Conservation (phyloP, 2,113 vertebrate genomes). For the Microcebus griseorufus region DNA sequence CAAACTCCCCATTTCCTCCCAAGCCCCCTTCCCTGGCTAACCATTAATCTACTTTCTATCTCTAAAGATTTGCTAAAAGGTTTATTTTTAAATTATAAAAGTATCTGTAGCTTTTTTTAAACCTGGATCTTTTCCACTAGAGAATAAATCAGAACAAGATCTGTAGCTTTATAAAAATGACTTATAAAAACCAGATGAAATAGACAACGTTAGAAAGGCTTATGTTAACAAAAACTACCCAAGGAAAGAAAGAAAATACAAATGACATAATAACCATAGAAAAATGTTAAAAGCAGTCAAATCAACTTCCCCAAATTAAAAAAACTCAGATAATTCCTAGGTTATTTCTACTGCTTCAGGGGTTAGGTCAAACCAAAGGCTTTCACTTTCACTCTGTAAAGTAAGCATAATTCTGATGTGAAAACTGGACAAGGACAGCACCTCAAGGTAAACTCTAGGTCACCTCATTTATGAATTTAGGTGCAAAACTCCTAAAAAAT, state of each 20-base stretch:
- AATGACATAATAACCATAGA: neutral
- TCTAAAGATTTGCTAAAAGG: neutral
- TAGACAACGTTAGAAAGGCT: neutral
- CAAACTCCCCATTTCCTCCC: neutral
- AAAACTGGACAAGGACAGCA: neutral
- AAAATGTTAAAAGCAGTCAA: neutral
- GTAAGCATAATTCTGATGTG: neutral
- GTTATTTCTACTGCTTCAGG: neutral
- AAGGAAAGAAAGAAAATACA: neutral
- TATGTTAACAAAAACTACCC: neutral
- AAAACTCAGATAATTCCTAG: neutral
- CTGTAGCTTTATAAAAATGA: neutral
- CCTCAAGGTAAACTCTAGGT: neutral
- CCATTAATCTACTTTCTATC: neutral
- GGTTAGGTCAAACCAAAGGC: neutral
- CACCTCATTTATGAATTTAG: neutral
- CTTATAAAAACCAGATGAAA: neutral
- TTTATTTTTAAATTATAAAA: neutral
- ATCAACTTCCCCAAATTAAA: too few relatives aligned
- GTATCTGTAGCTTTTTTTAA: neutral
- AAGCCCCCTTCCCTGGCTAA: too few relatives aligned
- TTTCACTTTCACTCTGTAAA: neutral
- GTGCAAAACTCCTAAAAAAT: slow-evolving; percentile 9
- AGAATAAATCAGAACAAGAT: too few relatives aligned
- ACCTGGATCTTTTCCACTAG: too few relatives aligned